Conservation (phyloP, 2,888 invertebrate genomes). For the Chrysopilus asiliformis region DNA sequence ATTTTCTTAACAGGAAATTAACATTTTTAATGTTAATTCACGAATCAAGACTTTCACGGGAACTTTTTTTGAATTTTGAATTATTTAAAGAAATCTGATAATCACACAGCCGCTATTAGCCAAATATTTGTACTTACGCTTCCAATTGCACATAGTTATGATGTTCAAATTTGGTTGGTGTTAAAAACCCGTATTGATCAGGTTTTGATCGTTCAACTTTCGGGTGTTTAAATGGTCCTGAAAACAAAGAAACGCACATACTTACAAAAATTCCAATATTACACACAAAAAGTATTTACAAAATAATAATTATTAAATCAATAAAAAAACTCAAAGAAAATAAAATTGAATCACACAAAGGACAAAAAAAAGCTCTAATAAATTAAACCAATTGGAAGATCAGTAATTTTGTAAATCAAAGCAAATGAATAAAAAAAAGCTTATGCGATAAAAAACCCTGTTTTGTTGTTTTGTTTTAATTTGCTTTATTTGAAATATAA, state of each 20-base stretch:
- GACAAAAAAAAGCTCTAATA: background rate
- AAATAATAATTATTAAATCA: constrained; percentile 10
- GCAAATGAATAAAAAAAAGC: constrained; percentile 5
- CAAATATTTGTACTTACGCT: constrained; percentile 36
- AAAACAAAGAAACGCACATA: constrained; percentile 8
- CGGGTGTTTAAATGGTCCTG: constrained; percentile 27
- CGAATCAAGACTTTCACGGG: no score
- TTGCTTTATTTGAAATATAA: constrained; percentile 3
- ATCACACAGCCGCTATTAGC: no score
- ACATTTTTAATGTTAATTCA: no score
- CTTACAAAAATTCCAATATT: background rate
- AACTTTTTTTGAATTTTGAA: no score
- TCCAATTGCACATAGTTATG: constrained; percentile 69
- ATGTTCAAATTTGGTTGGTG: constrained; percentile 52
- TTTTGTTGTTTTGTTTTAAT: constrained; percentile 5
- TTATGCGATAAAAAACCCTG: constrained; percentile 12
- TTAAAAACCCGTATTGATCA: constrained; percentile 31
- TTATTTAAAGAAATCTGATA: no score
- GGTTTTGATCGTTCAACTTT: constrained; percentile 25
- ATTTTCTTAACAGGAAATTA: no score
- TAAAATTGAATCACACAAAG: background rate
- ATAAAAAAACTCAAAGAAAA: background rate
- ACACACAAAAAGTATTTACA: constrained; percentile 10
- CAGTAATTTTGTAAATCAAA: background rate
- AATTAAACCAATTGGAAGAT: background rate